Evolutionary conservation across 2,113 vertebrate genomes (phyloP).

Genomic region (Hypomesus transpacificus): DNA sequence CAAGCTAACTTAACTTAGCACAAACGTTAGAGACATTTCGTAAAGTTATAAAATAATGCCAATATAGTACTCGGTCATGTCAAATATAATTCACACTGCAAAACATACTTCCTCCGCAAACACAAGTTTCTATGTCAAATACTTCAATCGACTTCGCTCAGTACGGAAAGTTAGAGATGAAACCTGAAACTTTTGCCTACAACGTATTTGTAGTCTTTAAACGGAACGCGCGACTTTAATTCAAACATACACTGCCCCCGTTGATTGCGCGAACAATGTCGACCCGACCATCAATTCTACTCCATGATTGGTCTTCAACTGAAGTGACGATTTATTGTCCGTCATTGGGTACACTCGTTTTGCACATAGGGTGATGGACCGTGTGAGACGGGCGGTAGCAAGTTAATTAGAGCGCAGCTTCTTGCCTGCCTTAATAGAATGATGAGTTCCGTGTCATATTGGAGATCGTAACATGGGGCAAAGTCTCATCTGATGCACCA

Average conservation of each 20-base stretch:
- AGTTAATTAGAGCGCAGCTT: too few species aligned
- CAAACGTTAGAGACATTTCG: too few species aligned
- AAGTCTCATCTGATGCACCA: too few species aligned
- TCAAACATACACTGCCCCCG: slow-evolving; percentile 17
- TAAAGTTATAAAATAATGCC: not conserved
- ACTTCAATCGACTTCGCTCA: not conserved
- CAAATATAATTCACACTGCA: not conserved
- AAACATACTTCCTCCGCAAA: not conserved
- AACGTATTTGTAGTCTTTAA: slow-evolving; percentile 1
- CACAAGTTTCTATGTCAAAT: not conserved
- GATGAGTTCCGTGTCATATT: too few species aligned
- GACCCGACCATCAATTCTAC: not conserved
- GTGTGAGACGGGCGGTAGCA: too few species aligned
- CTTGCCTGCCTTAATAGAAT: too few species aligned
- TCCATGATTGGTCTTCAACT: not conserved
- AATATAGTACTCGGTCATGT: too few species aligned
- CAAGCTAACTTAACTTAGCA: too few species aligned
- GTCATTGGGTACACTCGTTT: too few species aligned
- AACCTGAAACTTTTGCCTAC: slow-evolving; percentile 14
- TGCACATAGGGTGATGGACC: too few species aligned
- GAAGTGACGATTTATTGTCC: not conserved
- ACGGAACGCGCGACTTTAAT: slow-evolving; percentile 17
- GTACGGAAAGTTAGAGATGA: slow-evolving; percentile 4
- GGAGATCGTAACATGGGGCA: too few species aligned
- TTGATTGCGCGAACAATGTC: slow-evolving; percentile 9